phyloP scores from a whole-genome alignment of 1,140 invertebrate species.

The Cotesia chilonis region DNA sequence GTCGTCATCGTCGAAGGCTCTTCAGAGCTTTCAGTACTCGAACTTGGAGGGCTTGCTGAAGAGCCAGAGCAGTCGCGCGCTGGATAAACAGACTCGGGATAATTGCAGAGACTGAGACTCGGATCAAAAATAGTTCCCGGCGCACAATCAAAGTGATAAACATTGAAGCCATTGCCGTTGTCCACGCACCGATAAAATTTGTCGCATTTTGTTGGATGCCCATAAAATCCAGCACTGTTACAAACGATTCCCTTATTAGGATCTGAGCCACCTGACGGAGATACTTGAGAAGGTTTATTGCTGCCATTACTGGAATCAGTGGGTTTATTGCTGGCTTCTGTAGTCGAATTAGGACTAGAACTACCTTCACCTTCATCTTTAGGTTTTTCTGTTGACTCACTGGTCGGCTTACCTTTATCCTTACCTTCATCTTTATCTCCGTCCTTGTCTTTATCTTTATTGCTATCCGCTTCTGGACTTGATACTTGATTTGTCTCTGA shows the following conservation, averaged over 20 bases:
- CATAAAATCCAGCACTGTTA: constrained; percentile 71
- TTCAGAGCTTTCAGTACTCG: constrained; percentile 25
- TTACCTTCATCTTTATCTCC: no score
- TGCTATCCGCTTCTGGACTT: neutral
- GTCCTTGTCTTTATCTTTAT: neutral
- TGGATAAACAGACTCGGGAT: constrained; percentile 67
- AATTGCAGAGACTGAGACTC: constrained; percentile 65
- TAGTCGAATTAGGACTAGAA: constrained; percentile 30
- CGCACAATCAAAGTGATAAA: constrained; percentile 67
- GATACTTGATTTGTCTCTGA: constrained; percentile 38
- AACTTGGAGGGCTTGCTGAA: constrained; percentile 51
- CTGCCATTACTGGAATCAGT: constrained; percentile 35
- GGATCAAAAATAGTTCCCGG: constrained; percentile 70
- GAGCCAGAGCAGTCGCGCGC: constrained; percentile 58
- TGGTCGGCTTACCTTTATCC: neutral
- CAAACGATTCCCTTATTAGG: constrained; percentile 58
- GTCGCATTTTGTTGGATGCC: constrained; percentile 72
- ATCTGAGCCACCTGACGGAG: constrained; percentile 34
- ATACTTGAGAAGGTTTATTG: constrained; percentile 30
- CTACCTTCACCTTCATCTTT: constrained; percentile 35
- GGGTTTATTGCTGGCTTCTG: constrained; percentile 17
- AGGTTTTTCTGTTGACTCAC: constrained; percentile 35
- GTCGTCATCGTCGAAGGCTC: constrained; percentile 28
- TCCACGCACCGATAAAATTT: constrained; percentile 79
- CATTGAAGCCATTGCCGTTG: constrained; percentile 70